phyloP scores from a whole-genome alignment of 2,113 vertebrate species.

The Podocnemis expansa region DNA sequence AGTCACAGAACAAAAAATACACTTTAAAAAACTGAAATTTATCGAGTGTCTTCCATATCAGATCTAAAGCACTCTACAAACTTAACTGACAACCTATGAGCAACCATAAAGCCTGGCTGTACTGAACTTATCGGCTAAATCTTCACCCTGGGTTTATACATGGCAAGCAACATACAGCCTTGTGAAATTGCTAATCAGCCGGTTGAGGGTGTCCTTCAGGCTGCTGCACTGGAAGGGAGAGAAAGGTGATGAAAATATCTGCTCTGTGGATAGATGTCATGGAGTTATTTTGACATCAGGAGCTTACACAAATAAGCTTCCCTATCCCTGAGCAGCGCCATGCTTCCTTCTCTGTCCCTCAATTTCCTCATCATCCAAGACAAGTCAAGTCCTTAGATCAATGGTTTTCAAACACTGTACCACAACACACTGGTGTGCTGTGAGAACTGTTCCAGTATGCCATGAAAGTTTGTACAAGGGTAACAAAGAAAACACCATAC shows the following conservation, averaged over 20 bases:
- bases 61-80: not conserved
- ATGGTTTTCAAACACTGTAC: no score
- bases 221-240: not conserved
- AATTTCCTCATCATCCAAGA: not conserved
- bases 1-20: not conserved
- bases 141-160: not conserved
- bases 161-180: not conserved
- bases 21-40: not conserved
- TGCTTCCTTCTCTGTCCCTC: not conserved
- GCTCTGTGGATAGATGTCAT: not conserved
- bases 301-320: not conserved
- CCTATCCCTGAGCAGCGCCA: fast-evolving
- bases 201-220: not conserved
- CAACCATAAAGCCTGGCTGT: not conserved
- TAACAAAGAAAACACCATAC: no score
- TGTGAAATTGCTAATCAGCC: not conserved
- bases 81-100: not conserved
- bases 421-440: no score
- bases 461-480: no score
- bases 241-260: not conserved
- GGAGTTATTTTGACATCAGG: not conserved
- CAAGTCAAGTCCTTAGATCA: not conserved
- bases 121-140: fast-evolving
- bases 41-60: not conserved
- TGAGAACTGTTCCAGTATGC: no score